Conservation (phyloP, 1,140 invertebrate species). For the Neoseiulus cucumeris region DNA sequence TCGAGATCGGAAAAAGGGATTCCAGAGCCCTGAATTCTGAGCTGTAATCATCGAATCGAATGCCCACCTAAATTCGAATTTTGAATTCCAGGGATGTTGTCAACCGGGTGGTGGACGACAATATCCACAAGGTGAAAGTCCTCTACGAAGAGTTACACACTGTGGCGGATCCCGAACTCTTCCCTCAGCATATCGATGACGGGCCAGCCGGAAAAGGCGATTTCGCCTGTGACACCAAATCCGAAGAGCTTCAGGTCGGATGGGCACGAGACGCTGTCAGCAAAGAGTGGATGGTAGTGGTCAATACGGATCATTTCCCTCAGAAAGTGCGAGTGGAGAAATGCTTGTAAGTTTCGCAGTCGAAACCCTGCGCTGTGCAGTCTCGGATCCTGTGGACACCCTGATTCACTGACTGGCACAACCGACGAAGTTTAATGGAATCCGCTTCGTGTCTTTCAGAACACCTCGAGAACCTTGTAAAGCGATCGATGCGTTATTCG, state of each 20-base stretch:
- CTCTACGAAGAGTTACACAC: constrained; percentile 22
- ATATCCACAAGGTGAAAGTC: constrained; percentile 18
- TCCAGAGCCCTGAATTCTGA: too few relatives aligned
- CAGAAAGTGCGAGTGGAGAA: constrained; percentile 29
- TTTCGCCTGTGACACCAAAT: constrained; percentile 30
- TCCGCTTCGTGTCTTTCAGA: constrained; percentile 17
- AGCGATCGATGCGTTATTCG: constrained; percentile 29
- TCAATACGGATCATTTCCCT: constrained; percentile 29
- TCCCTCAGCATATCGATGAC: constrained; percentile 18
- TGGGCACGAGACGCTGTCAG: constrained; percentile 29
- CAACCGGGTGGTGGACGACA: constrained; percentile 19
- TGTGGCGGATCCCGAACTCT: constrained; percentile 21
- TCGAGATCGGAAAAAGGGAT: too few relatives aligned
- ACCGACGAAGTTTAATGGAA: too few relatives aligned
- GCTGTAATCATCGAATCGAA: too few relatives aligned
- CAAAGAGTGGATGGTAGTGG: constrained; percentile 29
- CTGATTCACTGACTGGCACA: too few relatives aligned
- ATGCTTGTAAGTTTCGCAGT: constrained; percentile 26
- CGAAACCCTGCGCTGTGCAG: neutral
- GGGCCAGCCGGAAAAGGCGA: constrained; percentile 23
- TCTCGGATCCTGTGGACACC: neutral
- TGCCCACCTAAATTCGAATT: too few relatives aligned
- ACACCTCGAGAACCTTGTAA: constrained; percentile 26
- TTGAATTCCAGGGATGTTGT: constrained; percentile 18
- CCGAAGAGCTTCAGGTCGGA: constrained; percentile 27